A percentile compares a stretch with the other conserved stretches of the same genome.
Evolutionary conservation across 2,113 vertebrate species (phyloP).

Genomic region (Gobio gobio): DNA sequence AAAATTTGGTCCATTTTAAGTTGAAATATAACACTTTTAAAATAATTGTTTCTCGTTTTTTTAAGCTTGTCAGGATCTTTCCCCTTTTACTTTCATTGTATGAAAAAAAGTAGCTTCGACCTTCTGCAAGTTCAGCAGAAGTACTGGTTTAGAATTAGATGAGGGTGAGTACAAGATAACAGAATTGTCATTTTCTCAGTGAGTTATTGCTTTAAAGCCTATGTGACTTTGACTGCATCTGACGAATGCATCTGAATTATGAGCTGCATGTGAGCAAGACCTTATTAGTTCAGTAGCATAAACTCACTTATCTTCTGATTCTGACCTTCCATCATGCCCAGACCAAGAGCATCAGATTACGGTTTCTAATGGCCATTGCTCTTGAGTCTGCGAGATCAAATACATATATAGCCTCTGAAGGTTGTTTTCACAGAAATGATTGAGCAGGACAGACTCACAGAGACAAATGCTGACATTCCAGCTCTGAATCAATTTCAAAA

Average conservation of each 20-base stretch:
- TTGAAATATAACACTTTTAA: background rate
- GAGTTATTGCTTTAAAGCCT: background rate
- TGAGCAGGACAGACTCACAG: constrained; percentile 21
- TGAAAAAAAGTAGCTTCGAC: background rate
- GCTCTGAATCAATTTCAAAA: constrained; percentile 56
- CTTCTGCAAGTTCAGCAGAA: background rate
- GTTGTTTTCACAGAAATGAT: constrained; percentile 53
- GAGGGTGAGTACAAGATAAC: background rate
- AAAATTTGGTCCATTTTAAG: background rate
- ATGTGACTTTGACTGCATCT: background rate
- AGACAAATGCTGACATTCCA: constrained; percentile 59
- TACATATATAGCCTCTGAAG: constrained; percentile 47
- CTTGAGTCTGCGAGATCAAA: constrained; percentile 37
- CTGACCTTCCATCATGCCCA: background rate
- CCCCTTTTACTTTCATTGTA: background rate
- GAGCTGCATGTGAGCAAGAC: background rate
- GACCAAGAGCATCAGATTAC: constrained; percentile 13
- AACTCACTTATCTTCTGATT: constrained; percentile 11
- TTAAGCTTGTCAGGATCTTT: background rate
- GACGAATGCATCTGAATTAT: background rate
- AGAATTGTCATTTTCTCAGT: background rate
- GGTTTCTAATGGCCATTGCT: constrained; percentile 9
- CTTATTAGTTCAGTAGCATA: constrained; percentile 15
- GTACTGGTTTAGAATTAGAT: background rate
- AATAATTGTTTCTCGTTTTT: background rate